Base-by-base conservation (phyloP, 2,797 vertebrate genomes). In the Spinibarbus caldwelli region DNA sequence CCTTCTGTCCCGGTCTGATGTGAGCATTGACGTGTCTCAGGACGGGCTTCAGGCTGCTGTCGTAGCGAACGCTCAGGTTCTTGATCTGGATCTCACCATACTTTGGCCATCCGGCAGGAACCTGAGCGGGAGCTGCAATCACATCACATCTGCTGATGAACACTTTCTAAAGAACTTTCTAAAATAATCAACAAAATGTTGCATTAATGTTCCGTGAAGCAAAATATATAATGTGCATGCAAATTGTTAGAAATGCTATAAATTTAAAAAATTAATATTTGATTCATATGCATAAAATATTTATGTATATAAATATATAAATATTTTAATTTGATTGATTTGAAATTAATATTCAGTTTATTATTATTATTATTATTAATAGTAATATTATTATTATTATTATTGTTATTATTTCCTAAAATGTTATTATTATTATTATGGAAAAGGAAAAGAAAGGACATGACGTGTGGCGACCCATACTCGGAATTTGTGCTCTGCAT, bases 81-180 rank as follows among this genome's bases (percentile, higher is more conserved):
- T 98, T 97, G 92, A 99, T 99, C 92, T 98, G 96, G 91, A 99
- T 99, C 93, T 99, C 97, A 11, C 98, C 98, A 52, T 95, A 94
- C 83, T 94, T 95, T 6, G 98, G 98, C 98, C 98, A 99, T 90
- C 97, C 96, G 49, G 97, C 96, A 0, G 98, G 98, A 90, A 99
- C 97, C 94, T 99, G 97, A 4, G 97, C 95, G 2, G 95, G 94
- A 62, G 95, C 98, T 99, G 89, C 14, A 88, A 14, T 19, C 52
- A 78, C 21, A 79, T 31, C 9, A 52, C 31, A 34, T 43, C 41
- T 8, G 62, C 5, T 70, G 36, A 70, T 14, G 23, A 59, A 64
- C 26, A 41, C 17, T 14, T 29, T 57, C 59, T 31, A 6, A 29
- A 31, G 31, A 70, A 15, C 38, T 15, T 38, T 14, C 26, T 6